These are phyloP conservation scores for Limnephilus rhombicus DNA, from an alignment of 2,888 invertebrate genomes.

Conservation along the genomic window DNA sequence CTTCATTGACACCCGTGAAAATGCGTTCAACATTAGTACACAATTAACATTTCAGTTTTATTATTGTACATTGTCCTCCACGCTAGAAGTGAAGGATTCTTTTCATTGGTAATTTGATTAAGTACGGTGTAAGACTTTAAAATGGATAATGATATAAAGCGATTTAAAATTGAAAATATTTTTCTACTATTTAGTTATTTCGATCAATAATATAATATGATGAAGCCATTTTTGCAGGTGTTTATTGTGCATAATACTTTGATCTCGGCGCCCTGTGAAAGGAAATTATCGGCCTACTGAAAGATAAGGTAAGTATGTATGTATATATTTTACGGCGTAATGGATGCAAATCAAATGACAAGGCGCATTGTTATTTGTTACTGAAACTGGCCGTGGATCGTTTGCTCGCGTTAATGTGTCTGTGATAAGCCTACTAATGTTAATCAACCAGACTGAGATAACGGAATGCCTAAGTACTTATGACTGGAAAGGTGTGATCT, in stretches of 20 bases:
- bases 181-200: not conserved
- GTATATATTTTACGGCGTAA: not conserved
- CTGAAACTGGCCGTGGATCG: constrained; percentile 7
- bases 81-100: too few relatives aligned
- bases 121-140: too few relatives aligned
- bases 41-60: not conserved
- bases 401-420: constrained; percentile 40
- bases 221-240: not conserved
- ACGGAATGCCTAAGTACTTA: not conserved
- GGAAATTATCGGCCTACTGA: not conserved
- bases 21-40: not conserved
- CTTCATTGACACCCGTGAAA: too few relatives aligned
- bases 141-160: too few relatives aligned
- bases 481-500: not conserved
- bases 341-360: constrained; percentile 36
- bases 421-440: constrained; percentile 16
- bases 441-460: constrained; percentile 40
- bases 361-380: not conserved
- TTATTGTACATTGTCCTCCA: too few relatives aligned
- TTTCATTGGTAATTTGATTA: too few relatives aligned
- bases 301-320: not conserved
- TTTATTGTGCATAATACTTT: not conserved
- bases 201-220: not conserved
- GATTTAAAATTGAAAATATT: too few relatives aligned
- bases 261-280: not conserved